These are phyloP conservation scores for Craniophora ligustri DNA, from an alignment of 2,888 invertebrate species.

Conservation along the genomic window DNA sequence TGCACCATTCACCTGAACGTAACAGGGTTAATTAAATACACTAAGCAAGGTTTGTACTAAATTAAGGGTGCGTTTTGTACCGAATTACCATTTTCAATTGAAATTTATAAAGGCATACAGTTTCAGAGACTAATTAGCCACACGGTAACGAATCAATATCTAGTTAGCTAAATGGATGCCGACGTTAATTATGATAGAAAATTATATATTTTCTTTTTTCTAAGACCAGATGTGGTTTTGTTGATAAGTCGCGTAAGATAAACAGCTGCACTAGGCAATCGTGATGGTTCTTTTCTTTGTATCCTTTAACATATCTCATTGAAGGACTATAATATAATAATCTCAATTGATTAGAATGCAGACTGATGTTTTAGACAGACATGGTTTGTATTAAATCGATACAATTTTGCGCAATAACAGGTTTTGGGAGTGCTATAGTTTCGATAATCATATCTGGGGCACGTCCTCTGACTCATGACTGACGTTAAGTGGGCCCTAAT, in stretches of 20 bases:
- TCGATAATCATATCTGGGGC: conserved; percentile 15
- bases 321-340: no score
- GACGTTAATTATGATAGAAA: conserved; percentile 39
- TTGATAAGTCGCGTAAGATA: conserved; percentile 24
- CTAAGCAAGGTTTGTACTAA: not conserved
- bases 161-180: conserved; percentile 33
- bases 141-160: conserved; percentile 35
- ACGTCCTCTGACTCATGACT: conserved; percentile 20
- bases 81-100: conserved; percentile 3
- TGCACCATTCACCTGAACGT: conserved; percentile 24
- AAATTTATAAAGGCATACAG: not conserved
- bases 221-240: conserved; percentile 36
- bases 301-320: no score
- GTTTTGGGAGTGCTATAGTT: conserved; percentile 8
- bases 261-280: conserved; percentile 38
- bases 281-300: no score
- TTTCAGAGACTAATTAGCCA: conserved; percentile 13
- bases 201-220: conserved; percentile 18
- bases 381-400: not conserved
- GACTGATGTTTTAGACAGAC: not conserved
- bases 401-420: not conserved
- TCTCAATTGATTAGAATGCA: conserved; percentile 1
- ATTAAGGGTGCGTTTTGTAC: not conserved
- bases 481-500: conserved; percentile 28
- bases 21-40: not conserved